Evolutionary conservation across 2,888 invertebrate genomes (phyloP).

Genomic region (Noctua pronuba): DNA sequence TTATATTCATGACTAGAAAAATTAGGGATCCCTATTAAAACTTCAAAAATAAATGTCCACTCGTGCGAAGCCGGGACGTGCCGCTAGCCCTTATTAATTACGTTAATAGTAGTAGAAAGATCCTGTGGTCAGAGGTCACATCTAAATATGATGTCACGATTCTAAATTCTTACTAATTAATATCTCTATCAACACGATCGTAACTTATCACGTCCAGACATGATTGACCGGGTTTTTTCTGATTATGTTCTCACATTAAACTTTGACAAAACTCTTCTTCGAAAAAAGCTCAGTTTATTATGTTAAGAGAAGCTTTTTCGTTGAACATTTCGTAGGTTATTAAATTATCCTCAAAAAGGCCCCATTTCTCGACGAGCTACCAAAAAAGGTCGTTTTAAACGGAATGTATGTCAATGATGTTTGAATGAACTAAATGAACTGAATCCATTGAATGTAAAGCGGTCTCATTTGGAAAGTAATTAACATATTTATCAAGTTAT

Average conservation of each 20-base stretch:
- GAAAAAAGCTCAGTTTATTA: not conserved
- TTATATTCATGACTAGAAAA: no score
- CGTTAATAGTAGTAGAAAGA: not conserved
- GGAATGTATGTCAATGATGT: slow-evolving; percentile 33
- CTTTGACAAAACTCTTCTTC: not conserved
- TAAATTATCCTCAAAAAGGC: not conserved
- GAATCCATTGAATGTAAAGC: slow-evolving; percentile 38
- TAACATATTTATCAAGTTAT: slow-evolving; percentile 57
- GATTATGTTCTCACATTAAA: not conserved
- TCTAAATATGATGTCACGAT: not conserved
- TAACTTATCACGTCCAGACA: not conserved
- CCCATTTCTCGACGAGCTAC: not conserved
- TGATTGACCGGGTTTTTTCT: not conserved
- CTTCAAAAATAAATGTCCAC: no score
- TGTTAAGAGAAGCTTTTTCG: not conserved
- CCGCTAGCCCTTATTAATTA: not conserved
- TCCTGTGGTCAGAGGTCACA: slow-evolving; percentile 1
- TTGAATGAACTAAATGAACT: slow-evolving; percentile 42
- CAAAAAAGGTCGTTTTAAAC: slow-evolving; percentile 5
- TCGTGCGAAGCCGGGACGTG: no score
- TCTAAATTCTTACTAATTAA: not conserved
- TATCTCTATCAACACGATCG: not conserved
- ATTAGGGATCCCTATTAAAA: no score
- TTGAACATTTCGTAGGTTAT: not conserved
- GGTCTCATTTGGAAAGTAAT: slow-evolving; percentile 45